Evolutionary conservation across 1,140 invertebrate genomes (phyloP), one percentile per base, ranked within the genome.

Genomic region (Spodoptera frugiperda): DNA sequence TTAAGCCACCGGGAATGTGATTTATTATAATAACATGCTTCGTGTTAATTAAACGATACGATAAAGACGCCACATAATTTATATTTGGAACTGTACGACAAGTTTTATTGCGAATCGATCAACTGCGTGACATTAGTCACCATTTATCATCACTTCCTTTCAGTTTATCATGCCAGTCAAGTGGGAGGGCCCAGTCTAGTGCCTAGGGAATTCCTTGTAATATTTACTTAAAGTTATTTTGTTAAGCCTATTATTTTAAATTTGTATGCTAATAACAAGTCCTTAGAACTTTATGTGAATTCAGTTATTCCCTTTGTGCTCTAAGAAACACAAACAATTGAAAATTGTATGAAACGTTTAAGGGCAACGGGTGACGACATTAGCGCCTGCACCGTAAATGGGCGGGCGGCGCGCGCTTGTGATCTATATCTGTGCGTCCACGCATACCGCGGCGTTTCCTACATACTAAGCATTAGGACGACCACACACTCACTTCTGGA

Each of bases 351-450:
- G 17, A 49, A 72, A 46, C 72, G 14, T 51, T 74, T 74, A 74
- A 61, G 63, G 74, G 33, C 63, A 67, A 51, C 25, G 11, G 49
- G 59, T 71, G 68, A 71, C 71, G 59, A 53, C 65, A 71, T 65
- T 71, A 72, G 75, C 67, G 72, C 55, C 68, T 39, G 12, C 33
- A 46, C 78, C 78, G 65, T 84, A 78, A 75, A 84, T 72, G 82
- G 82, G 76, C 74, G 68, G 59, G 75, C 78, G 78, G 77, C 78
- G 76, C 61, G 65, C 74, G 59, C 30, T 68, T 76, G 33, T 78
- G 80, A 84, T 84, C 79, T 83, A 78, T 83, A 81, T 81, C 73
- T 70, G 74, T 77, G 74, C 77, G 79, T 59, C 61, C 55, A 57
- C 75, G 75, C 79, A 78, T 79, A 78, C 78, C 73, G 68, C n/a